phyloP scores from a whole-genome alignment of 2,888 invertebrate genomes.

The Perizoma flavofasciatum region DNA sequence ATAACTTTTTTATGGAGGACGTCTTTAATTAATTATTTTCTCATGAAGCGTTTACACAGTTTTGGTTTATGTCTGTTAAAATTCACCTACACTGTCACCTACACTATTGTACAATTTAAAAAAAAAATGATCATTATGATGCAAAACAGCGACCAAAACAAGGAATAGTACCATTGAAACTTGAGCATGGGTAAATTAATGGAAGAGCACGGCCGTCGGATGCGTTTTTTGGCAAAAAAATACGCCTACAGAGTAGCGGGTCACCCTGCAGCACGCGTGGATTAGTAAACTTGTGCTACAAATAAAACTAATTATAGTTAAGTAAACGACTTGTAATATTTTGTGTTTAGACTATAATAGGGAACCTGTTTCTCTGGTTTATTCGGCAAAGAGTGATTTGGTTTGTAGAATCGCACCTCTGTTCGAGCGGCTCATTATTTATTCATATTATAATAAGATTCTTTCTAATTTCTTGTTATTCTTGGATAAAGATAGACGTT shows the following conservation, averaged over 20 bases:
- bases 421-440: slow-evolving; percentile 3
- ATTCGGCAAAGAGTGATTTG: not conserved
- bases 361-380: slow-evolving; percentile 17
- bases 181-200: slow-evolving; percentile 49
- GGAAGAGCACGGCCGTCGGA: slow-evolving; percentile 66
- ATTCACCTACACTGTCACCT: no score
- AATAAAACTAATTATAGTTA: slow-evolving; percentile 9
- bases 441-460: slow-evolving; percentile 5
- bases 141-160: no score
- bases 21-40: no score
- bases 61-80: no score
- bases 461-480: slow-evolving; percentile 1
- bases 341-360: slow-evolving; percentile 2
- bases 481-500: not conserved
- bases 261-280: slow-evolving; percentile 9
- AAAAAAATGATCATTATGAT: no score
- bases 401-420: slow-evolving; percentile 1
- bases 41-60: no score
- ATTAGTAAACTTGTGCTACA: slow-evolving; percentile 8
- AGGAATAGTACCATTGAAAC: slow-evolving; percentile 17
- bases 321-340: slow-evolving; percentile 3
- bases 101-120: no score
- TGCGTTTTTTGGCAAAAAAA: slow-evolving; percentile 70
- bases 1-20: no score
- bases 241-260: slow-evolving; percentile 63